phyloP scores from a whole-genome alignment of 2,888 invertebrate species.

The Dexiosoma caninum region DNA sequence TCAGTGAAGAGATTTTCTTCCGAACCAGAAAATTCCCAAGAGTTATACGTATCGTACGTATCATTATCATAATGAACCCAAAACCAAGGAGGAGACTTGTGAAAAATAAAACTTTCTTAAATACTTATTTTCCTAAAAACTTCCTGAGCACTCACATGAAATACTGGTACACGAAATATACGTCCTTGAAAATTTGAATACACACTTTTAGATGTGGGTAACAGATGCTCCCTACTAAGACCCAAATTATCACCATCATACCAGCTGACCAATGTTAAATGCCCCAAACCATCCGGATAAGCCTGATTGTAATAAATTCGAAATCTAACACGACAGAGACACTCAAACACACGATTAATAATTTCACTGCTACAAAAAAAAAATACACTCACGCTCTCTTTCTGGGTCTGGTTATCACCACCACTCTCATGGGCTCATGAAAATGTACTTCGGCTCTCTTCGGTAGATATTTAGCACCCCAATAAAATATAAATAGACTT shows the following conservation, averaged over 20 bases:
- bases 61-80: constrained; percentile 83
- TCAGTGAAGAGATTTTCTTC: constrained; percentile 56
- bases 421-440: constrained; percentile 79
- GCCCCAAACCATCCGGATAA: constrained; percentile 80
- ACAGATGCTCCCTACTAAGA: constrained; percentile 83
- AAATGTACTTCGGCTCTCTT: constrained; percentile 71
- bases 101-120: too few species aligned
- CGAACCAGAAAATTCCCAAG: background rate
- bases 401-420: constrained; percentile 81
- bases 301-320: constrained; percentile 87
- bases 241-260: constrained; percentile 81
- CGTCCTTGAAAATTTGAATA: constrained; percentile 83
- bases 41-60: constrained; percentile 55
- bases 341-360: too few species aligned
- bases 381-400: constrained; percentile 70
- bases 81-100: constrained; percentile 86
- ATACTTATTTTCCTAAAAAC: background rate
- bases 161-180: constrained; percentile 83
- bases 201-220: constrained; percentile 81
- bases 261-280: constrained; percentile 85
- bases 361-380: background rate
- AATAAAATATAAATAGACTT: constrained; percentile 83
- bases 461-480: constrained; percentile 80
- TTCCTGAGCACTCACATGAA: constrained; percentile 81
- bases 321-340: constrained; percentile 78